Conservation (phyloP, 1,140 invertebrate species). For the Polypedilum vanderplanki region DNA sequence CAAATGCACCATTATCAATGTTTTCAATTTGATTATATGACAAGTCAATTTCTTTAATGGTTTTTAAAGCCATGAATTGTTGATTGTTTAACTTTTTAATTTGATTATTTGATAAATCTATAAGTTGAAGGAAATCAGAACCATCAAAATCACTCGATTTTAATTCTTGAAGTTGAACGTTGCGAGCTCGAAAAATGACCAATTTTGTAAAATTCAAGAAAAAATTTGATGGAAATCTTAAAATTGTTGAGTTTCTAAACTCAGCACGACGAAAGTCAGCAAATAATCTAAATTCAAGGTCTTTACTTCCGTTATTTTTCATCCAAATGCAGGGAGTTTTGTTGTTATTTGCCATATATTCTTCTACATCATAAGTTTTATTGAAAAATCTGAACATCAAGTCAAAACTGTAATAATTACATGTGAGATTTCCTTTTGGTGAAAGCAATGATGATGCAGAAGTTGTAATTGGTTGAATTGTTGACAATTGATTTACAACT, state of each 20-base stretch:
- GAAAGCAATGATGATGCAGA: background rate
- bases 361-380: background rate
- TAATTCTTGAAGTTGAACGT: background rate
- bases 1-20: background rate
- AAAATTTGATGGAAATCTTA: background rate
- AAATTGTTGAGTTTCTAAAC: background rate
- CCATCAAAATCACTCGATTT: background rate
- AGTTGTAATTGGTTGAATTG: background rate
- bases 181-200: background rate
- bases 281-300: background rate
- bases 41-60: background rate
- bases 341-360: background rate
- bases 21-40: background rate
- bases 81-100: background rate
- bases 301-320: background rate
- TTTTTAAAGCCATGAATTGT: background rate
- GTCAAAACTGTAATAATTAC: background rate
- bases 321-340: background rate
- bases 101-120: background rate
- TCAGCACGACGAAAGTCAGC: background rate
- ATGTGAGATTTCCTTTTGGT: background rate
- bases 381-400: background rate
- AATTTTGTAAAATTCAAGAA: background rate
- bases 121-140: background rate
- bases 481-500: conserved; percentile 7